These are phyloP conservation scores for Neodontobutis hainanensis DNA, from an alignment of 2,113 vertebrate species.

Conservation along the genomic window DNA sequence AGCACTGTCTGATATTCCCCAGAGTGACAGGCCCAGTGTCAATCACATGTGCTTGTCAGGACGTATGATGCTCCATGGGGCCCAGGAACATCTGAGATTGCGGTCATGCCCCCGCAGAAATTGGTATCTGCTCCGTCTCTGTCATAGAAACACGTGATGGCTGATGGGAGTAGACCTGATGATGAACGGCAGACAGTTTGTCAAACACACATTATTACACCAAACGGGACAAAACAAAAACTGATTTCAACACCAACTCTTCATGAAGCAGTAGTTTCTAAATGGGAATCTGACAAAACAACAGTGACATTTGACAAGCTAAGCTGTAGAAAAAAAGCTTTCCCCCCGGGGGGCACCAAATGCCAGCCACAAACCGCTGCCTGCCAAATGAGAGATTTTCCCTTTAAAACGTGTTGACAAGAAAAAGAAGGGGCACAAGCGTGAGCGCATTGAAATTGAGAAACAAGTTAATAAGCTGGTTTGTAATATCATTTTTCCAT, in stretches of 20 bases:
- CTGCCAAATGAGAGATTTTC: conserved; percentile 31
- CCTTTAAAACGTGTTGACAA: conserved; percentile 36
- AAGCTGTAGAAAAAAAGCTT: conserved; percentile 12
- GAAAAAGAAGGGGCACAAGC: conserved; percentile 9
- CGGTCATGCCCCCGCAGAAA: not conserved
- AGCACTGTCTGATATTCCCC: not conserved
- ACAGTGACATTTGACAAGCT: conserved; percentile 44
- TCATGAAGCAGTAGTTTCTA: conserved; percentile 7
- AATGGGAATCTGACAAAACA: conserved; percentile 24
- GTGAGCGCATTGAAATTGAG: conserved; percentile 15
- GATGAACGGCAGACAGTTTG: not conserved
- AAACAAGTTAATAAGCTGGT: conserved; percentile 51
- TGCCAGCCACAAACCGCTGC: conserved; percentile 24
- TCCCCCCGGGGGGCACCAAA: conserved; percentile 28
- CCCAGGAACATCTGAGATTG: conserved; percentile 16
- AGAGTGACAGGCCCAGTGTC: not conserved
- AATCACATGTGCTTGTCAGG: not conserved
- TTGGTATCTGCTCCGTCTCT: not conserved
- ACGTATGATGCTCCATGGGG: not conserved
- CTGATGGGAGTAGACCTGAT: not conserved
- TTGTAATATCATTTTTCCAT: conserved; percentile 33
- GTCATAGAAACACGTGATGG: not conserved
- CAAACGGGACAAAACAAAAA: conserved; percentile 1
- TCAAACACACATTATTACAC: conserved; percentile 10
- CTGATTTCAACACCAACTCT: conserved; percentile 21